phyloP scores from a whole-genome alignment of 2,113 vertebrate species.

The Micronycteris hirsuta region DNA sequence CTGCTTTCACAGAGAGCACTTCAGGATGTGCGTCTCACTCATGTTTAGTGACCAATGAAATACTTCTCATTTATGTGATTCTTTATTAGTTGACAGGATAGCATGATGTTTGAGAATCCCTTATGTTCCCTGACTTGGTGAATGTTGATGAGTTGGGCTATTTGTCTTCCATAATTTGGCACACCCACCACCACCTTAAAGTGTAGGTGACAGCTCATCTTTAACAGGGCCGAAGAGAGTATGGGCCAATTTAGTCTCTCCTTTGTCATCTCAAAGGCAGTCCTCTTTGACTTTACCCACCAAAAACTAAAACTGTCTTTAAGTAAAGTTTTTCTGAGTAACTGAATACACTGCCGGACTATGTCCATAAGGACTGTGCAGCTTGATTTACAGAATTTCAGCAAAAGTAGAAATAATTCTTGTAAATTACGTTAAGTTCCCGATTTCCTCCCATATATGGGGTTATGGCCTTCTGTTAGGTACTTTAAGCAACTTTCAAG shows the following conservation, averaged over 20 bases:
- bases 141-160: not conserved
- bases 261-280: not conserved
- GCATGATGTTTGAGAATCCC: not conserved
- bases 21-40: accelerated
- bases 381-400: slow-evolving; percentile 22
- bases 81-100: not conserved
- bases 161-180: not conserved
- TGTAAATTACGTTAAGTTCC: slow-evolving; percentile 27
- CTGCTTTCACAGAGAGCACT: accelerated
- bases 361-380: not conserved
- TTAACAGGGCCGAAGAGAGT: not conserved
- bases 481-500: slow-evolving; percentile 62
- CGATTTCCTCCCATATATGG: not conserved
- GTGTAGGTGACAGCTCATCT: not conserved
- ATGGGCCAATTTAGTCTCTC: not conserved
- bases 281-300: not conserved
- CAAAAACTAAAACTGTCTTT: not conserved
- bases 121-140: not conserved
- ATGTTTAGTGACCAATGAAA: not conserved
- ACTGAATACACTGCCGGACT: not conserved
- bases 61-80: not conserved
- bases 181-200: not conserved
- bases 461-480: slow-evolving; percentile 39
- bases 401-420: slow-evolving; percentile 42
- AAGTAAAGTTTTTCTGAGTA: not conserved